phyloP scores from a whole-genome alignment of 2,113 vertebrate species.

The Mugil cephalus region DNA sequence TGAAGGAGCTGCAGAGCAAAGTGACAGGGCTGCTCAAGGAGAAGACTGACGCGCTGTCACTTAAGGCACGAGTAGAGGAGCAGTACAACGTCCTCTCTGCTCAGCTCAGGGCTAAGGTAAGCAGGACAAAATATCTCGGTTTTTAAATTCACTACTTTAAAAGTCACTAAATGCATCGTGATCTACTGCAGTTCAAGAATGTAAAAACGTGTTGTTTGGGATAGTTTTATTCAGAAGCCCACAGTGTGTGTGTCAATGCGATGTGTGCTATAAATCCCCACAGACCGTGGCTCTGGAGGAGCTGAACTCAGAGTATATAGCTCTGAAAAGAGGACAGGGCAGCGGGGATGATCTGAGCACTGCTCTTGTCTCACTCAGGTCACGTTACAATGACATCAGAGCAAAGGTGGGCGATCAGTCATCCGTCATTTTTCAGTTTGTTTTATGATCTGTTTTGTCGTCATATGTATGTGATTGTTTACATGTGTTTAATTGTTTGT shows the following conservation, averaged over 20 bases:
- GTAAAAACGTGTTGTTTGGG: neutral
- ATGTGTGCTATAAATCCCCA: constrained; percentile 6
- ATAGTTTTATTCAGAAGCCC: neutral
- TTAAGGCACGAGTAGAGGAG: constrained; percentile 82
- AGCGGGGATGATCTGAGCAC: constrained; percentile 56
- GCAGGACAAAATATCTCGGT: neutral
- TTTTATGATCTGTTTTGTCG: neutral
- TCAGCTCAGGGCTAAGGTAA: constrained; percentile 83
- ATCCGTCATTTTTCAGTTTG: neutral
- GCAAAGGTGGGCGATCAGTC: constrained; percentile 60
- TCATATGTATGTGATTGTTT: neutral
- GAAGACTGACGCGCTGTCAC: constrained; percentile 54
- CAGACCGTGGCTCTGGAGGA: constrained; percentile 76
- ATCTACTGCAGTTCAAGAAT: neutral
- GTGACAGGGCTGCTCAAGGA: constrained; percentile 47
- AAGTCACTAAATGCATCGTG: neutral
- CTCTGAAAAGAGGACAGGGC: constrained; percentile 61
- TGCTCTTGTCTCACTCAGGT: constrained; percentile 61
- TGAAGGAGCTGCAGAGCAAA: constrained; percentile 67
- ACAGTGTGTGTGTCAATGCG: constrained; percentile 13
- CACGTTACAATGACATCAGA: constrained; percentile 72
- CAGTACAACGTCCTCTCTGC: constrained; percentile 74
- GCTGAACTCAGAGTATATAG: constrained; percentile 72
- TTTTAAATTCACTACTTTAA: neutral
- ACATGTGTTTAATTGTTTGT: neutral